Conservation (phyloP, 2,797 vertebrate genomes). For the Arrhamphus sclerolepis region DNA sequence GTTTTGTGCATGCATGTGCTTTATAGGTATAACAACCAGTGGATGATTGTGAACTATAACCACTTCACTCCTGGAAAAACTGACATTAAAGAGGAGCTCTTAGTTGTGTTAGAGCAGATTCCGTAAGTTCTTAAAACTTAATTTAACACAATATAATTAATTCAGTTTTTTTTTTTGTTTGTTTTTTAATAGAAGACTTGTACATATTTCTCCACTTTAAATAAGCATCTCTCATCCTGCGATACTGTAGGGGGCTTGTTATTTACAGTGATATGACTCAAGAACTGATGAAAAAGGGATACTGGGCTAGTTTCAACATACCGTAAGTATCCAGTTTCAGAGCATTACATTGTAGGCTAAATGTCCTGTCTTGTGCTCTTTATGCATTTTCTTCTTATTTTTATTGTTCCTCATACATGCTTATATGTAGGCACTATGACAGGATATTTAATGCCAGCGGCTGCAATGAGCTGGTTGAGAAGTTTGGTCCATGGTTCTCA, state of each 20-base stretch:
- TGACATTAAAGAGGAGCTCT: constrained; percentile 65
- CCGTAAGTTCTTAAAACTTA: constrained; percentile 83
- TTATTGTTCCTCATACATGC: neutral
- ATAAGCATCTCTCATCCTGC: constrained; percentile 16
- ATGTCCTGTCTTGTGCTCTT: neutral
- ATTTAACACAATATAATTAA: constrained; percentile 6
- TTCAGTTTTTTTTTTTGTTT: neutral
- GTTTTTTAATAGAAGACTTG: neutral
- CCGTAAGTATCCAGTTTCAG: constrained; percentile 80
- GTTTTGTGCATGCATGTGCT: neutral
- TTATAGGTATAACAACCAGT: constrained; percentile 95
- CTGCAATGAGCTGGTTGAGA: constrained; percentile 83
- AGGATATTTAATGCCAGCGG: constrained; percentile 91
- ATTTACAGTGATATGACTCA: constrained; percentile 82
- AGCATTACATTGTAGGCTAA: neutral
- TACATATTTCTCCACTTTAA: neutral
- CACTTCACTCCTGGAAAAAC: constrained; percentile 78
- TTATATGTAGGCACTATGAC: constrained; percentile 83
- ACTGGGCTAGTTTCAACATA: constrained; percentile 97
- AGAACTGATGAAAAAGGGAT: constrained; percentile 86
- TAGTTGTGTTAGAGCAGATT: constrained; percentile 93
- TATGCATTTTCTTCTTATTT: neutral
- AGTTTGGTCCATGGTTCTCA: constrained; percentile 92
- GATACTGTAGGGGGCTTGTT: constrained; percentile 83
- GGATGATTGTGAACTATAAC: constrained; percentile 97